Conservation (phyloP, 2,797 vertebrate species). For the Toxotes lorentzi region DNA sequence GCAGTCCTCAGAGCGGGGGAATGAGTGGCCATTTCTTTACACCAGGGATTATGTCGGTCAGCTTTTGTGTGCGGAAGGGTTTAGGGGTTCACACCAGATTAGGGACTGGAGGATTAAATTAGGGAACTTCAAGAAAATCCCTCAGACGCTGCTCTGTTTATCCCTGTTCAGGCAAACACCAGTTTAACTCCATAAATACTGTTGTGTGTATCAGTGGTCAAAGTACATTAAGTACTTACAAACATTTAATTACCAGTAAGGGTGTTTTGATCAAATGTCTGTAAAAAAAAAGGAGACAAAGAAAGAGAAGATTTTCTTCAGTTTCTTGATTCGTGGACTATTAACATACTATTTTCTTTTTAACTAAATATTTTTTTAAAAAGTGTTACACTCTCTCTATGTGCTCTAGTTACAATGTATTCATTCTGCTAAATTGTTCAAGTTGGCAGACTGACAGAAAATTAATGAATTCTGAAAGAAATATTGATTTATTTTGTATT, state of each 20-base stretch:
- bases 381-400: not conserved
- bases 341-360: not conserved
- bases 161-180: conserved; percentile 71
- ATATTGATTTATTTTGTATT: conserved; percentile 35
- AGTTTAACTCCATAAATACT: conserved; percentile 61
- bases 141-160: conserved; percentile 69
- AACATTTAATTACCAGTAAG: conserved; percentile 60
- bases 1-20: conserved; percentile 45
- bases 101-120: conserved; percentile 83
- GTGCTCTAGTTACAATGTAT: not conserved
- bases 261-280: conserved; percentile 33
- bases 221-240: conserved; percentile 64
- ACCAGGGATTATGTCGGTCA: conserved; percentile 77
- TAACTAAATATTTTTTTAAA: not conserved
- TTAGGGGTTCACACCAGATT: conserved; percentile 85
- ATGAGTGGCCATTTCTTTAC: conserved; percentile 67
- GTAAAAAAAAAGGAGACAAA: not conserved
- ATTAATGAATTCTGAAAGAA: conserved; percentile 1
- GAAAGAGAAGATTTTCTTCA: not conserved
- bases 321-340: conserved; percentile 1
- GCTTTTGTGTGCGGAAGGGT: conserved; percentile 78
- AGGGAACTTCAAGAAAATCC: conserved; percentile 83
- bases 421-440: conserved; percentile 11
- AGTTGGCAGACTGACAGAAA: conserved; percentile 28
- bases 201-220: conserved; percentile 46